Conservation (phyloP, 2,888 invertebrate species). For the Eupithecia subumbrata region DNA sequence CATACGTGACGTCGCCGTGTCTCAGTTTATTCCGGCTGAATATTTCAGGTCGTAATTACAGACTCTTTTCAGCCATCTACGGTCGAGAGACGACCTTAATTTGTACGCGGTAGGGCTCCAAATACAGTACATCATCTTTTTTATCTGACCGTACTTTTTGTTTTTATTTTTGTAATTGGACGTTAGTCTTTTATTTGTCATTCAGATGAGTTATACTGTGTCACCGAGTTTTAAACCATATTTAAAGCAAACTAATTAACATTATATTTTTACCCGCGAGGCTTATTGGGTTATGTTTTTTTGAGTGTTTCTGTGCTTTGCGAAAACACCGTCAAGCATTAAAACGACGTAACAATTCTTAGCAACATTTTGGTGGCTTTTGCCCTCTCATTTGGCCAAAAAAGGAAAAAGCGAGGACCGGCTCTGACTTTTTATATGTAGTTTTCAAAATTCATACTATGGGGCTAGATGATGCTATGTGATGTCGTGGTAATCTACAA, state of each 20-base stretch:
- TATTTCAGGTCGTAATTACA: slow-evolving; percentile 76
- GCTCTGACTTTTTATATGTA: too few species aligned
- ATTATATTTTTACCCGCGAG: too few species aligned
- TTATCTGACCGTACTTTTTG: slow-evolving; percentile 21
- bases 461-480: too few species aligned
- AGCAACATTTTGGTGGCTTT: too few species aligned
- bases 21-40: slow-evolving; percentile 67
- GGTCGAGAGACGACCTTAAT: slow-evolving; percentile 56
- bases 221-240: neutral
- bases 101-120: slow-evolving; percentile 48
- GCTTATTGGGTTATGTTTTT: neutral
- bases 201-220: neutral
- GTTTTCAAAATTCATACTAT: too few species aligned
- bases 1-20: slow-evolving; percentile 64
- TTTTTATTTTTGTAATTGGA: slow-evolving; percentile 2
- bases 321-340: neutral
- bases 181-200: neutral
- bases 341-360: neutral
- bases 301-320: neutral
- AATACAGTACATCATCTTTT: slow-evolving; percentile 38
- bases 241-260: too few species aligned
- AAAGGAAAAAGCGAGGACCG: too few species aligned
- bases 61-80: slow-evolving; percentile 66
- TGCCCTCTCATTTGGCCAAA: too few species aligned
- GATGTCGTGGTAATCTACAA: neutral